Conservation (phyloP, 2,888 invertebrate genomes). For the Neria commutata region DNA sequence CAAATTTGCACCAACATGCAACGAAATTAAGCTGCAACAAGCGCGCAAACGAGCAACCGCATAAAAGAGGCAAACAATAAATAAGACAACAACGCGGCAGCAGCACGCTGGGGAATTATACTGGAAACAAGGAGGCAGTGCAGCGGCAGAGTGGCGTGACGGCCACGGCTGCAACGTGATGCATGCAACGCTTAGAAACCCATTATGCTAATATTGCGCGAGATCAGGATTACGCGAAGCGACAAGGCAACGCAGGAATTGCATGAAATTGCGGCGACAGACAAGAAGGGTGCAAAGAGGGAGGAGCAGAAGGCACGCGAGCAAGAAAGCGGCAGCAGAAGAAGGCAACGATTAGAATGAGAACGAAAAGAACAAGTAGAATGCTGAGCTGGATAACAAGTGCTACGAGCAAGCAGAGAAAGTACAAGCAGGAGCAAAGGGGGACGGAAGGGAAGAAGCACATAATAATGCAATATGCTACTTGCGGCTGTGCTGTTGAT, state of each 20-base stretch:
- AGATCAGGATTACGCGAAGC: constrained; percentile 3
- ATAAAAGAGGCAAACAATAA: not conserved
- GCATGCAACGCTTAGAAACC: constrained; percentile 2
- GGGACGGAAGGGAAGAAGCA: too few species aligned
- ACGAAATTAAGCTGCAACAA: not conserved
- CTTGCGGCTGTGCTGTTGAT: too few species aligned
- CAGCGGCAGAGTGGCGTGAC: too few species aligned
- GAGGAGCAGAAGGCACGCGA: not conserved
- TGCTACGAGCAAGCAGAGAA: too few species aligned
- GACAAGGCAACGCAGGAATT: not conserved
- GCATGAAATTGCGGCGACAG: not conserved
- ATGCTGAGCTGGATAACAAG: too few species aligned
- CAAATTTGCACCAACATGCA: not conserved
- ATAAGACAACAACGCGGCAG: not conserved
- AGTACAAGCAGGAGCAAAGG: too few species aligned
- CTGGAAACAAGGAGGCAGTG: not conserved
- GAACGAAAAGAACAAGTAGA: too few species aligned
- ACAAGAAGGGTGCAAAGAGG: not conserved
- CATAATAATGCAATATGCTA: too few species aligned
- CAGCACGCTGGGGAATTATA: not conserved
- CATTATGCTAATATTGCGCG: constrained; percentile 1
- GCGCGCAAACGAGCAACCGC: not conserved
- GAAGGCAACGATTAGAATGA: too few species aligned
- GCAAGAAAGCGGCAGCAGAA: not conserved
- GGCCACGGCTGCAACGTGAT: not conserved